Base-by-base conservation (phyloP, 2,888 invertebrate genomes). In the Pristionchus maxplancki region DNA sequence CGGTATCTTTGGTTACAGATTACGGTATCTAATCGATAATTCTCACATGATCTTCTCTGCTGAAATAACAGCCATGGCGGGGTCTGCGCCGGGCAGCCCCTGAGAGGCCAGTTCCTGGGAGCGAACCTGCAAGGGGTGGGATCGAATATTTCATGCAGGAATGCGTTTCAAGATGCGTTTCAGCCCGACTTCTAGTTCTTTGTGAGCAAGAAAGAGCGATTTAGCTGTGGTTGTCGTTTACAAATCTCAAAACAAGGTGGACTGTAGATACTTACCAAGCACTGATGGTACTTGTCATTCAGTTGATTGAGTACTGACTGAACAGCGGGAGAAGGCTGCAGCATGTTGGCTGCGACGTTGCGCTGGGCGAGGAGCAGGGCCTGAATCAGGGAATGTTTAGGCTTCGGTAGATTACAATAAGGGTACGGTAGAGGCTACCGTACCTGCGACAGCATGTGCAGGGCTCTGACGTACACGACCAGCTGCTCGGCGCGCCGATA, bases 361-460 rank as follows among this genome's bases (percentile, higher is more conserved):
- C 91, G 91, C 83, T 92, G 89, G n/a, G 89, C 89, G 24, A 88
- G 89, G 2, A 87, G 87, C 6, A 87, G 53, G 4, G 74, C 82
- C 88, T 88, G 44, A 6, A 11, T 44, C 6, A 6, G 44, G 44
- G n/a, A n/a, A n/a, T n/a, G n/a, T n/a, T n/a, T n/a, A n/a, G n/a
- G n/a, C n/a, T n/a, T n/a, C n/a, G n/a, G n/a, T n/a, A n/a, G 31
- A 24, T 78, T 24, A 5, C 11, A 6, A n/a, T 5, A 31, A 0
- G 58, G 58, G 3, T 58, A 58, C 84, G 34, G 53, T 58, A 58
- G 24, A 44, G 17, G 37, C 11, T 97, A 97, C 93, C 99, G 96
- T 0, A 98, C 98, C n/a, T 98, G 98, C 92, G 97, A 97, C 89
- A 99, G 96, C 95, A 99, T 96, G 95, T 99, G 98, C 93, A 99